Conservation (phyloP, 1,140 invertebrate species). For the Gryon sp. region DNA sequence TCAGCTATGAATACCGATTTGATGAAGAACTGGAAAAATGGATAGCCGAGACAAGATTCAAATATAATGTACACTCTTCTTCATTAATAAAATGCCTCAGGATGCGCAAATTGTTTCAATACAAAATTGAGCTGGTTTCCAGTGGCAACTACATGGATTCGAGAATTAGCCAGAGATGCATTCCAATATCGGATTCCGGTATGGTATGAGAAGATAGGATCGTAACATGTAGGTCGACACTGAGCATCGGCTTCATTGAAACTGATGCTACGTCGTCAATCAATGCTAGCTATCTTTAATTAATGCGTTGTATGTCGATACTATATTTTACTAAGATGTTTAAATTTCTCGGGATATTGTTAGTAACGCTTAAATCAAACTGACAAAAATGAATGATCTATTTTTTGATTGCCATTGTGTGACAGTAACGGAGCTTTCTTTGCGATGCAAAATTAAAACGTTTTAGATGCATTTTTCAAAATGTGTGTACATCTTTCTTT, state of each 20-base stretch:
- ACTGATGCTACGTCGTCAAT: constrained; percentile 56
- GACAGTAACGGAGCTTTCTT: too few relatives aligned
- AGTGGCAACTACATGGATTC: constrained; percentile 42
- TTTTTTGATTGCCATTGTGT: too few relatives aligned
- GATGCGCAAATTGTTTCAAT: constrained; percentile 56
- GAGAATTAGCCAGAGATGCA: constrained; percentile 58
- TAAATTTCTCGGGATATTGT: constrained; percentile 1
- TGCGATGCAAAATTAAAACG: too few relatives aligned
- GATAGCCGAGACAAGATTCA: constrained; percentile 3
- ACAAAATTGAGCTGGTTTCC: constrained; percentile 42
- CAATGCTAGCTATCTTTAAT: constrained; percentile 46
- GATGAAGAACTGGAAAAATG: neutral
- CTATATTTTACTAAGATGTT: constrained; percentile 26
- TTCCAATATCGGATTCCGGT: constrained; percentile 54
- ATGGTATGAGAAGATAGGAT: constrained; percentile 48
- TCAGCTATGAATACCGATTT: constrained; percentile 8
- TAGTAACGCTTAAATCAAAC: too few relatives aligned
- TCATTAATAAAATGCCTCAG: constrained; percentile 16
- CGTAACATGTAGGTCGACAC: constrained; percentile 48
- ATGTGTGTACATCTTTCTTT: too few relatives aligned
- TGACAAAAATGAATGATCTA: too few relatives aligned
- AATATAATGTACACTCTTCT: constrained; percentile 28
- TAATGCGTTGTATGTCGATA: constrained; percentile 30
- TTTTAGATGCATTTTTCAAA: too few relatives aligned
- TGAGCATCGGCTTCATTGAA: constrained; percentile 44